Evolutionary conservation across 2,797 vertebrate species (phyloP).

Genomic region (Poeciliopsis turneri): DNA sequence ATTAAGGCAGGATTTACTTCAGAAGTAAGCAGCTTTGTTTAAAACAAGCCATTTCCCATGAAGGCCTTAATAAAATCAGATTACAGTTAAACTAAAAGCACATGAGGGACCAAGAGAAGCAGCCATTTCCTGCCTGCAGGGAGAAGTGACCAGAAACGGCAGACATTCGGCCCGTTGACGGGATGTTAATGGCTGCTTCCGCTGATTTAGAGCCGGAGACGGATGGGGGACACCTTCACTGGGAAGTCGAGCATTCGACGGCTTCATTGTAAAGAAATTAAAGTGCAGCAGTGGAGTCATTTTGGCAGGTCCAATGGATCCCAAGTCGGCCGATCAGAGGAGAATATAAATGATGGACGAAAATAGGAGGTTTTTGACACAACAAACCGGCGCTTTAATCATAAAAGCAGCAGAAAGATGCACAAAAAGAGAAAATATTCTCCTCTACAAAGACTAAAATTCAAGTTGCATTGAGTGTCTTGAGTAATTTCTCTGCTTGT

Average conservation of each 20-base stretch:
- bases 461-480: neutral
- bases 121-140: slow-evolving; percentile 43
- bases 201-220: slow-evolving; percentile 63
- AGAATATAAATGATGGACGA: slow-evolving; percentile 34
- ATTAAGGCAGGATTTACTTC: neutral
- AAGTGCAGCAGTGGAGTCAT: slow-evolving; percentile 42
- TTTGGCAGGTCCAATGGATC: slow-evolving; percentile 42
- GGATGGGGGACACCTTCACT: slow-evolving; percentile 63
- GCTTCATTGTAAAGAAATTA: slow-evolving; percentile 65
- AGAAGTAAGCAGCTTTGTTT: neutral
- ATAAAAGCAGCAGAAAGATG: neutral
- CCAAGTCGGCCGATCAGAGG: slow-evolving; percentile 31
- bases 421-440: neutral
- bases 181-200: slow-evolving; percentile 60
- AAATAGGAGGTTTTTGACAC: slow-evolving; percentile 31
- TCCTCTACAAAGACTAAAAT: neutral
- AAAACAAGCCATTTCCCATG: slow-evolving; percentile 3
- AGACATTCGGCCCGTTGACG: slow-evolving; percentile 58
- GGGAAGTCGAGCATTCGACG: slow-evolving; percentile 59
- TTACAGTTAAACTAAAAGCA: slow-evolving; percentile 26
- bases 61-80: slow-evolving; percentile 27
- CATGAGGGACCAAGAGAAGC: slow-evolving; percentile 33
- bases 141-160: slow-evolving; percentile 49
- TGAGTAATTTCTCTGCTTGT: slow-evolving; percentile 26
- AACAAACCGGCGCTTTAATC: neutral